Conservation (phyloP, 1,140 invertebrate genomes). For the Luehdorfia chinensis region DNA sequence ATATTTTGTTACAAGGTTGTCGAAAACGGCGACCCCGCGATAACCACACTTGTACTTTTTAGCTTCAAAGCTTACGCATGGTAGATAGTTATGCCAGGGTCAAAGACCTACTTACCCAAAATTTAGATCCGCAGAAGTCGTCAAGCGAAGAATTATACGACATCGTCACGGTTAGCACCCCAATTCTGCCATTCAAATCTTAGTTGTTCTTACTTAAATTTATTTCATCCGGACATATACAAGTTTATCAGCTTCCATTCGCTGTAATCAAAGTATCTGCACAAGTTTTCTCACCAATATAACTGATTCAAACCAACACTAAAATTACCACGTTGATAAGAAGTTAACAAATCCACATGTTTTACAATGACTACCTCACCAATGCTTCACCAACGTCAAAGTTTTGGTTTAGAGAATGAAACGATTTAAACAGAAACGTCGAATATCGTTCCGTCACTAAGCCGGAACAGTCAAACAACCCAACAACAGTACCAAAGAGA, state of each 20-base stretch:
- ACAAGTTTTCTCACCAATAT: constrained; percentile 1
- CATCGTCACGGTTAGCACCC: constrained; percentile 41
- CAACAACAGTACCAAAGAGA: neutral
- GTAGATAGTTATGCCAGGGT: constrained; percentile 26
- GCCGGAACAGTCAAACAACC: neutral
- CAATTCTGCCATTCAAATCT: neutral
- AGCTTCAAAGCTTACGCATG: constrained; percentile 8
- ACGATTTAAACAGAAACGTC: constrained; percentile 8
- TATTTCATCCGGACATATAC: neutral
- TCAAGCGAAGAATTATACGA: constrained; percentile 76
- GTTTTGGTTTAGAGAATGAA: no score
- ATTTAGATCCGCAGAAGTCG: constrained; percentile 80
- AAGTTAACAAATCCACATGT: constrained; percentile 4
- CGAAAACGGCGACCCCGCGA: neutral
- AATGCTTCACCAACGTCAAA: no score
- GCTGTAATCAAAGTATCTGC: constrained; percentile 11
- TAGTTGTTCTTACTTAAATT: neutral
- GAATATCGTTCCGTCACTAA: neutral
- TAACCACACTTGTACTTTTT: constrained; percentile 8
- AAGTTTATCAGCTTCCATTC: constrained; percentile 11
- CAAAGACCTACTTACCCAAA: constrained; percentile 80
- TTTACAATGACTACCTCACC: neutral
- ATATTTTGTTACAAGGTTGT: neutral
- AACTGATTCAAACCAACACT: constrained; percentile 5
- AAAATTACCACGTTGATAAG: neutral